These are phyloP conservation scores for Theretra japonica DNA, from an alignment of 2,888 invertebrate genomes.

Conservation along the genomic window DNA sequence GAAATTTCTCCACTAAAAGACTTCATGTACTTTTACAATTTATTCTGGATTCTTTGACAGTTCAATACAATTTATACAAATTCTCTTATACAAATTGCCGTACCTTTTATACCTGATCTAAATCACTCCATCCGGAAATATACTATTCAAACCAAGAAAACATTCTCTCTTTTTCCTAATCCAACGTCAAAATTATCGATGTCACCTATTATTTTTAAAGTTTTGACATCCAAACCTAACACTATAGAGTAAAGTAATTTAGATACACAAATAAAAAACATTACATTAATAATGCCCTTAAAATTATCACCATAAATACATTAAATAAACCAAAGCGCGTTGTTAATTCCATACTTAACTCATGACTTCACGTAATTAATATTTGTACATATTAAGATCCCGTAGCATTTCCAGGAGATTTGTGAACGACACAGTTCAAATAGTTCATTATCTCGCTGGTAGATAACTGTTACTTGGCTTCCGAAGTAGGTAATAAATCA, in stretches of 20 bases:
- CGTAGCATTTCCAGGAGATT: background rate
- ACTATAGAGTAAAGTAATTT: background rate
- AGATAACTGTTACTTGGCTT: background rate
- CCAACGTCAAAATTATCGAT: no score
- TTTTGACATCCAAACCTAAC: no score
- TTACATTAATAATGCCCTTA: background rate
- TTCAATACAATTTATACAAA: no score
- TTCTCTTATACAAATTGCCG: no score
- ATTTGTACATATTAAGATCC: background rate
- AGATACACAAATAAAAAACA: background rate
- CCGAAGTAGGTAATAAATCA: constrained; percentile 19
- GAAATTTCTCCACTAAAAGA: no score
- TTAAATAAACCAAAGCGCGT: background rate
- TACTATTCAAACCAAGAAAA: no score
- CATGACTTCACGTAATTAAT: background rate
- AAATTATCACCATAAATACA: constrained; percentile 1
- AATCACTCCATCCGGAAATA: no score
- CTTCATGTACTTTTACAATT: no score
- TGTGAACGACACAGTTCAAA: constrained; percentile 4
- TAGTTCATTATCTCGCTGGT: background rate
- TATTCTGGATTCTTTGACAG: no score
- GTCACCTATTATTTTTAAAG: no score
- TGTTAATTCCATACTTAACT: background rate
- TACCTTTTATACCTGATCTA: no score
- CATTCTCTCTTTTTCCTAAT: no score